A percentile compares a stretch with the other conserved stretches of the same genome.
Evolutionary conservation across 2,888 invertebrate genomes (phyloP).

Genomic region (Eledone cirrhosa): DNA sequence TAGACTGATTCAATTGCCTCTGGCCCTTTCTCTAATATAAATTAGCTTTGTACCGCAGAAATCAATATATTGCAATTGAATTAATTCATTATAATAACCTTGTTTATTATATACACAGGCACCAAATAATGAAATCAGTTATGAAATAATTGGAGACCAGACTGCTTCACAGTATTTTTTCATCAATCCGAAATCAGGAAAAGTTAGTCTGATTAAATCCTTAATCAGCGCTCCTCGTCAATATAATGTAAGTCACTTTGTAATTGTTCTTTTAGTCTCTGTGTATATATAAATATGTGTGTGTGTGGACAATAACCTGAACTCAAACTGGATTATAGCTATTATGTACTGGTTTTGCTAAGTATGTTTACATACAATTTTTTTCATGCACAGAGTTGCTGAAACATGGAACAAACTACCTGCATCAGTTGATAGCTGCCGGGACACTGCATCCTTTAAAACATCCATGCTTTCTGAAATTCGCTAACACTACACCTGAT

Average conservation of each 20-base stretch:
- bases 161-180: conserved; percentile 23
- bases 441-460: too few relatives aligned
- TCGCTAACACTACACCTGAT: too few relatives aligned
- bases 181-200: background rate
- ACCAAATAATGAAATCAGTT: conserved; percentile 41
- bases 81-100: background rate
- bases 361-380: too few relatives aligned
- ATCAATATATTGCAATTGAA: background rate
- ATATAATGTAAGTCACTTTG: conserved; percentile 42
- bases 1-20: too few relatives aligned
- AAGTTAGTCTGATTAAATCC: background rate
- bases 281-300: background rate
- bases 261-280: background rate
- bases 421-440: too few relatives aligned
- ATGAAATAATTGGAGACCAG: conserved; percentile 45
- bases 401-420: too few relatives aligned
- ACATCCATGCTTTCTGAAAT: too few relatives aligned
- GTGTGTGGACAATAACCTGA: background rate
- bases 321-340: too few relatives aligned
- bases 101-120: background rate
- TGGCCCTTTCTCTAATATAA: too few relatives aligned
- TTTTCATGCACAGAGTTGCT: too few relatives aligned
- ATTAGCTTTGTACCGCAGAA: too few relatives aligned
- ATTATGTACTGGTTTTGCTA: too few relatives aligned
- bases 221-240: conserved; percentile 17